A percentile compares a stretch with the other conserved stretches of the same genome.
These are phyloP conservation scores for Nezara viridula DNA, from an alignment of 2,888 invertebrate species.

Conservation along the genomic window DNA sequence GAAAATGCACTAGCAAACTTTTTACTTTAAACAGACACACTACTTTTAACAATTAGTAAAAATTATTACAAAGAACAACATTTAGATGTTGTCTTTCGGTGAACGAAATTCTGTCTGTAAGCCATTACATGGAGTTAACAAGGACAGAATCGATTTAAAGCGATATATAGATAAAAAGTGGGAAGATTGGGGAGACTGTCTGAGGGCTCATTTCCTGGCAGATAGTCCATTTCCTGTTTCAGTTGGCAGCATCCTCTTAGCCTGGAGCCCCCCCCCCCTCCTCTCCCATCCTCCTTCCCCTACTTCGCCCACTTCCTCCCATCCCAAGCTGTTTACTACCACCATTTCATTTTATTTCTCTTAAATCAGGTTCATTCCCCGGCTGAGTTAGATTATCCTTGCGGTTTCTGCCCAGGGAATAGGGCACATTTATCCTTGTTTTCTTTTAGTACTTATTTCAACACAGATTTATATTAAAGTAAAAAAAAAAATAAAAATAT, in stretches of 20 bases:
- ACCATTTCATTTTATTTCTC: constrained; percentile 34
- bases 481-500: not conserved
- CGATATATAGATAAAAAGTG: constrained; percentile 22
- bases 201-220: constrained; percentile 43
- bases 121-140: not conserved
- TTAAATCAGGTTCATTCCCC: not conserved
- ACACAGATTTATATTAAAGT: not conserved
- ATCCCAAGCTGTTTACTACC: not conserved
- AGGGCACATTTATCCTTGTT: not conserved
- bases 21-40: no score
- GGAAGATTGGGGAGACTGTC: not conserved
- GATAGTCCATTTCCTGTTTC: constrained; percentile 46
- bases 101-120: no score
- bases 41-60: no score
- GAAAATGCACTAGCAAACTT: no score
- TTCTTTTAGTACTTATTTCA: not conserved
- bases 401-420: not conserved
- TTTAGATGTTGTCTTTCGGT: no score
- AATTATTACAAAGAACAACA: no score
- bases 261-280: not conserved
- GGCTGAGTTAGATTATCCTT: not conserved
- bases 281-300: not conserved
- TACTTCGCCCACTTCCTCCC: constrained; percentile 7
- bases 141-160: not conserved
- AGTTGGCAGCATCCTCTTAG: constrained; percentile 23